Evolutionary conservation across 2,113 vertebrate species (phyloP).

Genomic region (Anguilla japonica): DNA sequence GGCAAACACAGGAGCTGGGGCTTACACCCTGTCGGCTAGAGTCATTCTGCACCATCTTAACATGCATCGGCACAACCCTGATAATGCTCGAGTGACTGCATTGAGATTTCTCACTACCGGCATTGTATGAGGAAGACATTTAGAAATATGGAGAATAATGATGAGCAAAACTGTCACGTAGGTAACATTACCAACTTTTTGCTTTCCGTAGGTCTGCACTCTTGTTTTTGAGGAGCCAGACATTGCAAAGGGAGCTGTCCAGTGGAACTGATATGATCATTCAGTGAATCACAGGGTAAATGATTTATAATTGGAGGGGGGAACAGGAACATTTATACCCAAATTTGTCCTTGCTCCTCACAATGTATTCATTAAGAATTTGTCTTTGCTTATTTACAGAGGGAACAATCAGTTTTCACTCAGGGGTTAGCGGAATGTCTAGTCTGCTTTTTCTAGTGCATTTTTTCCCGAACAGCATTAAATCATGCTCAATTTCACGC

Average conservation of each 20-base stretch:
- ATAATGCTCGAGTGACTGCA: not conserved
- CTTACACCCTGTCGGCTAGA: not conserved
- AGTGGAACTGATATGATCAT: not conserved
- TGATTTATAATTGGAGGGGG: not conserved
- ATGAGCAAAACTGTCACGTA: not conserved
- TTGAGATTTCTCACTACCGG: not conserved
- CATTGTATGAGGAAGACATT: not conserved
- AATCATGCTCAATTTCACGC: conserved; percentile 42
- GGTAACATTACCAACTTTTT: not conserved
- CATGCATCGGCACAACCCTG: not conserved
- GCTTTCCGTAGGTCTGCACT: not conserved
- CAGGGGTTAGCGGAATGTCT: not conserved
- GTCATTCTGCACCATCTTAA: not conserved
- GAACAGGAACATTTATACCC: not conserved
- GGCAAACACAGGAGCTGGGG: not conserved
- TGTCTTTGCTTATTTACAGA: not conserved
- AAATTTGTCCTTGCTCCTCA: not conserved
- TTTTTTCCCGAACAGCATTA: conserved; percentile 8
- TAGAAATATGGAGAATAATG: not conserved
- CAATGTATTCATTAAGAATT: not conserved
- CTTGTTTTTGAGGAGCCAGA: not conserved
- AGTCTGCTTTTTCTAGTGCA: not conserved
- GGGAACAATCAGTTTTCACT: not conserved
- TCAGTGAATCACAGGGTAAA: not conserved
- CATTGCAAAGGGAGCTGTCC: not conserved